Percentiles rank a stretch among this genome's conserved stretches.
phyloP scores from a whole-genome alignment of 2,888 invertebrate genomes.

The Sthenelais limicola region DNA sequence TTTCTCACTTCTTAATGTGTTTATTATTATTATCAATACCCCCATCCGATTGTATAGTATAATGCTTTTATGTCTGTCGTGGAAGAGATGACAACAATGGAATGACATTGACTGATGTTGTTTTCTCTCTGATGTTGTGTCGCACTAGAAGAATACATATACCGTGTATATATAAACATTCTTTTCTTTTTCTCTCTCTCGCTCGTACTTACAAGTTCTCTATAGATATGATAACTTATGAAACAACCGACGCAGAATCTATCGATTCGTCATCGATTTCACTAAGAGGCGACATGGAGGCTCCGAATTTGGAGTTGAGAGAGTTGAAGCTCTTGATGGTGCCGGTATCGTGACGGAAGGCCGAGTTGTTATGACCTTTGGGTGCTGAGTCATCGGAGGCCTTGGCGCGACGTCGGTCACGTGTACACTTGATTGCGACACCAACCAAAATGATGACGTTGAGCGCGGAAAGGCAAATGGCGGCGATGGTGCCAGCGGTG shows the following conservation, averaged over 20 bases:
- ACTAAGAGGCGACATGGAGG: constrained; percentile 6
- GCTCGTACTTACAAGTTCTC: too few species aligned
- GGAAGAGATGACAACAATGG: too few species aligned
- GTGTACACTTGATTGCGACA: constrained; percentile 24
- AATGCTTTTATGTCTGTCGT: too few species aligned
- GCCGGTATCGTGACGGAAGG: constrained; percentile 27
- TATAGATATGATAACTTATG: background rate
- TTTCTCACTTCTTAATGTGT: too few species aligned
- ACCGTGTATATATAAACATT: too few species aligned
- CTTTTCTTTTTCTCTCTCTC: too few species aligned
- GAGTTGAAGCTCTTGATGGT: constrained; percentile 39
- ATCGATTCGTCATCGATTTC: constrained; percentile 17
- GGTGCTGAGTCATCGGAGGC: background rate
- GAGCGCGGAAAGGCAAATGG: constrained; percentile 11
- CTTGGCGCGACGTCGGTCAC: constrained; percentile 3
- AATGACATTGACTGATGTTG: too few species aligned
- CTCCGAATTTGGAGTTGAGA: constrained; percentile 31
- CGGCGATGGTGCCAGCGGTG: constrained; percentile 20
- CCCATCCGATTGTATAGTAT: too few species aligned
- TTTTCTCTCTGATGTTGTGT: too few species aligned
- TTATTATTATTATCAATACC: too few species aligned
- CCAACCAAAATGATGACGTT: constrained; percentile 23
- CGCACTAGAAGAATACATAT: too few species aligned
- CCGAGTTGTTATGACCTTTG: constrained; percentile 17
- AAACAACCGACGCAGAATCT: background rate